These are phyloP conservation scores for Idris sp. DNA, from an alignment of 1,140 invertebrate species.

Conservation along the genomic window DNA sequence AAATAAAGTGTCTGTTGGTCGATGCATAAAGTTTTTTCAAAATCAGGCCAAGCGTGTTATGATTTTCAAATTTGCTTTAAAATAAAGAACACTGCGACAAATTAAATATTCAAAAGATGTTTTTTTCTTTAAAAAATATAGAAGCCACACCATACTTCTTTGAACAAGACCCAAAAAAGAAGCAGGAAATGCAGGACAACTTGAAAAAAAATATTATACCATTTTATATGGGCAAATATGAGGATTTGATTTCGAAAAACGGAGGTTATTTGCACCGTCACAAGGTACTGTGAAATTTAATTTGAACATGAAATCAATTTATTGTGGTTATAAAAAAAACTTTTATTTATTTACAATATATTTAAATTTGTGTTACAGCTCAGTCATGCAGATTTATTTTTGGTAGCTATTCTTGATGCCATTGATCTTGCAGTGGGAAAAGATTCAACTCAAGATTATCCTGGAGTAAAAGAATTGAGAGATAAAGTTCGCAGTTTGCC, in stretches of 20 bases:
- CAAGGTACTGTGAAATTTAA: too few relatives aligned
- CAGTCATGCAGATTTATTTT: conserved; percentile 82
- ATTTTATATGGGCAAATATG: conserved; percentile 70
- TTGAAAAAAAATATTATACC: conserved; percentile 68
- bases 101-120: neutral
- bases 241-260: conserved; percentile 69
- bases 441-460: too few relatives aligned
- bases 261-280: conserved; percentile 73
- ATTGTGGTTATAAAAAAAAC: too few relatives aligned
- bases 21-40: conserved; percentile 22
- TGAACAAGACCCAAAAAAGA: conserved; percentile 66
- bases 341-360: neutral
- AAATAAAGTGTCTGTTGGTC: conserved; percentile 26
- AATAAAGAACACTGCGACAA: too few relatives aligned
- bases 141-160: conserved; percentile 64
- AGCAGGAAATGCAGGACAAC: conserved; percentile 64
- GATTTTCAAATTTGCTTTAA: conserved; percentile 20
- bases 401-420: conserved; percentile 80
- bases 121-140: conserved; percentile 11
- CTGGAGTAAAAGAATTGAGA: too few relatives aligned
- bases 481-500: too few relatives aligned
- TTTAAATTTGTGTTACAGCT: conserved; percentile 74
- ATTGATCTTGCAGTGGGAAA: conserved; percentile 78
- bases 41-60: conserved; percentile 38
- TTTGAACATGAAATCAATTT: too few relatives aligned